A percentile compares a stretch with the other conserved stretches of the same genome.
Conservation (phyloP, 2,888 invertebrate genomes). For the Clivina fossor region DNA sequence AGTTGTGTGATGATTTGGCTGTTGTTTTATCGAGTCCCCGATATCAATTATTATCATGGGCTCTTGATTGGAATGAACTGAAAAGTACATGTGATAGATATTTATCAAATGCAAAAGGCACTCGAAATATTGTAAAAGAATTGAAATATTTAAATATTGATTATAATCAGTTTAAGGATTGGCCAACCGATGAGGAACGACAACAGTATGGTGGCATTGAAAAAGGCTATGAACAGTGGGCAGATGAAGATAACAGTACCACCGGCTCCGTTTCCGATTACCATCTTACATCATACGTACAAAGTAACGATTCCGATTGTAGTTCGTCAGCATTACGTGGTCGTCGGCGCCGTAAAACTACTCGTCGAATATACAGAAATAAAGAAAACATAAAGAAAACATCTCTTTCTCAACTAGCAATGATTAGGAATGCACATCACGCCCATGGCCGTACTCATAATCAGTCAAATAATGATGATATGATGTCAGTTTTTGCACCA, state of each 20-base stretch:
- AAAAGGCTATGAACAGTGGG: slow-evolving; percentile 40
- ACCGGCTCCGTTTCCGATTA: slow-evolving; percentile 18
- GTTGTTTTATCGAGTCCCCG: slow-evolving; percentile 71
- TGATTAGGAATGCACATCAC: no score
- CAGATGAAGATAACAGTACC: slow-evolving; percentile 32
- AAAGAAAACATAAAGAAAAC: no score
- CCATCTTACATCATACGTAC: slow-evolving; percentile 12
- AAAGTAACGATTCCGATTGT: slow-evolving; percentile 18
- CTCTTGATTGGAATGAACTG: slow-evolving; percentile 62
- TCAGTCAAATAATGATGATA: no score
- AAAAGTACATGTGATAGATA: slow-evolving; percentile 60
- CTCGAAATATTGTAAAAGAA: slow-evolving; percentile 68
- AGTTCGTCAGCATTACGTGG: slow-evolving; percentile 2
- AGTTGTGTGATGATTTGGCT: slow-evolving; percentile 70
- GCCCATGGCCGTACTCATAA: no score
- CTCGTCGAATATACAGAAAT: slow-evolving; percentile 41
- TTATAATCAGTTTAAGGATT: slow-evolving; percentile 66
- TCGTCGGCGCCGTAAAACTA: slow-evolving; percentile 44
- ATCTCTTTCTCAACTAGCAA: no score
- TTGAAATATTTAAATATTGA: slow-evolving; percentile 75
- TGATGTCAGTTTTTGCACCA: no score
- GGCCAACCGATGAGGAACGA: slow-evolving; percentile 54
- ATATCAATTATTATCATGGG: slow-evolving; percentile 72
- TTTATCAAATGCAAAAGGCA: slow-evolving; percentile 60
- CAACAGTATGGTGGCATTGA: slow-evolving; percentile 41